Conservation (phyloP, 1,140 invertebrate species). For the Nymphalis io region DNA sequence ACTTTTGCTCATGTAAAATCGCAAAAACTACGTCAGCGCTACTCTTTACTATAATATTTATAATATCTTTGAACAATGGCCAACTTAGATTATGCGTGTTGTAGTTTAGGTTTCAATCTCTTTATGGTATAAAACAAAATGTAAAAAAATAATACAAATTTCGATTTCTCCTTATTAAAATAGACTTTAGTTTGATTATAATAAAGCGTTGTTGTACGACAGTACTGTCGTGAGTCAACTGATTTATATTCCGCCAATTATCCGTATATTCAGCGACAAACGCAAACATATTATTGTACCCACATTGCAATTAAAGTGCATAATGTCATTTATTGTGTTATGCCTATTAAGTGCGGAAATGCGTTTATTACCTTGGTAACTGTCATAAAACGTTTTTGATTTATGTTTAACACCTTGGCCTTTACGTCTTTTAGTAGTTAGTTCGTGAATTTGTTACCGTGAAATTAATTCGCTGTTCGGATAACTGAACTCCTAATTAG, state of each 20-base stretch:
- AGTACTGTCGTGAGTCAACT: background rate
- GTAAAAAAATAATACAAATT: too few relatives aligned
- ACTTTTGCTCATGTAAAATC: too few relatives aligned
- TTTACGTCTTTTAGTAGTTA: conserved; percentile 4
- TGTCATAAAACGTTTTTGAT: conserved; percentile 26
- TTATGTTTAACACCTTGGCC: conserved; percentile 19
- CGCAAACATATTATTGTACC: background rate
- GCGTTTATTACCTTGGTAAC: conserved; percentile 4
- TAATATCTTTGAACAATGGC: too few relatives aligned
- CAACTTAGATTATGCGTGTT: too few relatives aligned
- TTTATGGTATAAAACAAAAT: too few relatives aligned
- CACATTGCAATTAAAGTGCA: background rate
- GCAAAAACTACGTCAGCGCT: too few relatives aligned
- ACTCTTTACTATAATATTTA: too few relatives aligned
- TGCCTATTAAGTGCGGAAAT: conserved; percentile 16
- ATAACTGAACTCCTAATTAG: too few relatives aligned
- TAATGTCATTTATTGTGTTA: conserved; percentile 4
- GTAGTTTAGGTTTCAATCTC: too few relatives aligned
- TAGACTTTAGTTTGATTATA: too few relatives aligned
- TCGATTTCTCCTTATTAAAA: too few relatives aligned
- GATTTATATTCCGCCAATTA: conserved; percentile 6
- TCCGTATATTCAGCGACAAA: background rate
- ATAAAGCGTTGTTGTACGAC: too few relatives aligned
- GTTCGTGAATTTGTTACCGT: background rate
- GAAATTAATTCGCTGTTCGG: background rate